Base-by-base conservation (phyloP, 2,113 vertebrate genomes). In the Oenanthe melanoleuca region DNA sequence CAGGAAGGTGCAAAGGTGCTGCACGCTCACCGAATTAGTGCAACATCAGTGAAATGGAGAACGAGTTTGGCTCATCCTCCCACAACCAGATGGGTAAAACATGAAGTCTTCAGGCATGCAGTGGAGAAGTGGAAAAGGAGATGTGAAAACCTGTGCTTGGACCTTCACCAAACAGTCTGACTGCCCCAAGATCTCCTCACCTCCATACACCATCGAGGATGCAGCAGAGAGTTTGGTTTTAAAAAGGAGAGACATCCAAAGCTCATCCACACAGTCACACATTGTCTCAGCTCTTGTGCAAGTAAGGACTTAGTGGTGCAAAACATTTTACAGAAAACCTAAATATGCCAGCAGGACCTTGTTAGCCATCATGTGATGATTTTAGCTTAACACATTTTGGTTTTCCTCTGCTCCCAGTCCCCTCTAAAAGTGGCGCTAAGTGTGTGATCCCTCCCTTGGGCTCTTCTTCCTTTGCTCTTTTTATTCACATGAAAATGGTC, bases 161-260 rank as follows among this genome's bases (percentile, higher is more conserved):
- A 75, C 26, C 25, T 85, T 49, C 61, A 65, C 9, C 37, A 88
- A 65, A 64, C 6, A n/a, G n/a, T 28, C 37, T n/a, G 40, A 31
- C 26, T 64, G 20, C 45, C 57, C 57, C 18, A 59, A 56, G 64
- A 83, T 37, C 12, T 66, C 42, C 29, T 92, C 18, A 8, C 26
- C 50, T 61, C 25, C 13, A 9, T 11, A 34, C 34, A 7, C 40
- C 64, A 60, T 19, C 0, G 0, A 78, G 44, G 33, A n/a, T 22
- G 14, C 60, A 87, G 21, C 66, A 33, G 20, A 3, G 6, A 12
- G 47, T 38, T 91, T 70, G 42, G 3, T 31, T 84, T 77, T 37
- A 19, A 61, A 66, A 9, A 44, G 53, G 25, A 49, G 22, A 12
- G 26, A 37, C n/a, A 33, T 8, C 5, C 45, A 60, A 72, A 75